These are phyloP conservation scores for Poecilia velifera DNA, from an alignment of 2,797 vertebrate genomes.

Conservation along the genomic window DNA sequence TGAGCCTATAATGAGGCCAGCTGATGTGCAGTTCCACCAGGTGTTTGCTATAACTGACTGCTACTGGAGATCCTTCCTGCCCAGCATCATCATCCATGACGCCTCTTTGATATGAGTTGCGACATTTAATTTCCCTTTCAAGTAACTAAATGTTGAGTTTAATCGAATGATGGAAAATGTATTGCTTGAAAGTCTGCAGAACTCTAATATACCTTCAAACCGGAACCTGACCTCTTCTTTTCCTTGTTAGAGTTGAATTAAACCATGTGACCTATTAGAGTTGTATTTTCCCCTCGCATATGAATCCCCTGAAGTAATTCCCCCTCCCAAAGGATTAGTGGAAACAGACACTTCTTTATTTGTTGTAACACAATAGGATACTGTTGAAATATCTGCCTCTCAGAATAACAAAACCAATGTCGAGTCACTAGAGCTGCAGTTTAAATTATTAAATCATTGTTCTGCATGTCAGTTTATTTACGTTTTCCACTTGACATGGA, in stretches of 20 bases:
- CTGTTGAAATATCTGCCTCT: slow-evolving; percentile 50
- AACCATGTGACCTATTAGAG: not conserved
- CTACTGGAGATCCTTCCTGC: not conserved
- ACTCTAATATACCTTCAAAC: not conserved
- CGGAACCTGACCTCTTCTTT: not conserved
- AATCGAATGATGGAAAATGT: not conserved
- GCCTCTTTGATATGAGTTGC: not conserved
- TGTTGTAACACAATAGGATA: slow-evolving; percentile 30
- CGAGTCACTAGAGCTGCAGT: slow-evolving; percentile 46
- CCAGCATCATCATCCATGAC: not conserved
- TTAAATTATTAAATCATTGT: slow-evolving; percentile 39
- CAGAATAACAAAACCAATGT: slow-evolving; percentile 46
- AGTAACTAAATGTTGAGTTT: not conserved
- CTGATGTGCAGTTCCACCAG: too few species aligned
- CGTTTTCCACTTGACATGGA: slow-evolving; percentile 26
- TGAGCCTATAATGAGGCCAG: too few species aligned
- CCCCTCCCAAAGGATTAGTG: slow-evolving; percentile 31
- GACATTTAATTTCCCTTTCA: not conserved
- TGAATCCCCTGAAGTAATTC: not conserved
- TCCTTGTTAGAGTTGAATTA: not conserved
- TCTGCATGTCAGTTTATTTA: slow-evolving; percentile 46
- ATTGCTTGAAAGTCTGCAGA: not conserved
- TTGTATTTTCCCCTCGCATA: slow-evolving; percentile 26
- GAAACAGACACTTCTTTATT: slow-evolving; percentile 39
- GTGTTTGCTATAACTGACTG: not conserved